Base-by-base conservation (phyloP, 2,797 vertebrate species). In the Acanthis flammea region DNA sequence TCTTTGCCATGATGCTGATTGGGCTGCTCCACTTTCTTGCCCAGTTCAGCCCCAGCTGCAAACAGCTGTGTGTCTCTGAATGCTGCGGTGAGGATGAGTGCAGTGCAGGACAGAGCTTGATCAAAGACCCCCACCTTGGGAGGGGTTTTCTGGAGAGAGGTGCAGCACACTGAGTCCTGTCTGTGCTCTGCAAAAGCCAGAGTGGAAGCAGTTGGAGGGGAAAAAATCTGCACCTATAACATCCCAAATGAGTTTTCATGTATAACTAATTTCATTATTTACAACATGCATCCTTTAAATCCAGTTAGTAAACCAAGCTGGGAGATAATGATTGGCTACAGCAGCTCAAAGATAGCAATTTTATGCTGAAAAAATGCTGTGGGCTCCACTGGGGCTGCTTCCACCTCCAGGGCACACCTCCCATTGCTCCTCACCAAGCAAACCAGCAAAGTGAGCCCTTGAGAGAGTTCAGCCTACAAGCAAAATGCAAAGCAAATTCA, bases 401-500 rank as follows among this genome's bases (percentile, higher is more conserved):
- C 61, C 65, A 54, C 27, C 82, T 76, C 35, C 51, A 88, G 30
- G 78, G 86, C 78, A 92, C 25, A 60, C 55, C 83, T 80, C 76
- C 41, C 75, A 77, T 14, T 4, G 13, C 65, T 79, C 70, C 61
- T 92, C 58, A 74, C 19, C 22, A 67, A 81, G 73, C 89, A 94
- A 90, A 95, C 84, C 75, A 86, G 68, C 54, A 92, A 86, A 90
- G 19, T 2, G 5, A 83, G 35, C 14, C 35, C 48, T 44, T 47
- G 19, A 15, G 37, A 68, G 18, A 74, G 45, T 17, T 72, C 39
- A 93, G 39, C 51, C 66, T 93, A 62, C 50, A 90, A 95, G 76
- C 35, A 96, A 95, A 96, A 91, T 19, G 22, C 15, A 51, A 4
- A 72, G n/a, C 4, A 53, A 63, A 89, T 86, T 94, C 28, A 92